phyloP scores from a whole-genome alignment of 2,797 vertebrate species.

The Halcyon chelicuti region DNA sequence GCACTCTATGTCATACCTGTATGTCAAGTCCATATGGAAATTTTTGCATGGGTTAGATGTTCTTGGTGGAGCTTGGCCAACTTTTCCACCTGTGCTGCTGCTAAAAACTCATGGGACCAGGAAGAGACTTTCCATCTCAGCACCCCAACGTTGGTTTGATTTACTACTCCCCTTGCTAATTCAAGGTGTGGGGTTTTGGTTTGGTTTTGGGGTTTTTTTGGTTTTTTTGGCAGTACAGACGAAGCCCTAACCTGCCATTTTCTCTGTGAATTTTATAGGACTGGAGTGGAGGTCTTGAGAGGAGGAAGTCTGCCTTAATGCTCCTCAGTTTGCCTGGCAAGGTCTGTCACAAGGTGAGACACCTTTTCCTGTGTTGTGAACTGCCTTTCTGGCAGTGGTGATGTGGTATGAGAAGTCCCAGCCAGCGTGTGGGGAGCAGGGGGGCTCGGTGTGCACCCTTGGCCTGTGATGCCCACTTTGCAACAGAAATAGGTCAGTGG shows the following conservation, averaged over 20 bases:
- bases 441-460: neutral
- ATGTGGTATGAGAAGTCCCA: neutral
- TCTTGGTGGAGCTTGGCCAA: neutral
- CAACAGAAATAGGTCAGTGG: neutral
- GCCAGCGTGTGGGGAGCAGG: neutral
- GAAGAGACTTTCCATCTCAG: neutral
- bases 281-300: neutral
- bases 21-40: accelerated
- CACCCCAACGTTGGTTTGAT: accelerated
- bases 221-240: neutral
- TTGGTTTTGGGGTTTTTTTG: neutral
- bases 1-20: neutral
- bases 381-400: neutral
- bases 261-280: neutral
- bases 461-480: neutral
- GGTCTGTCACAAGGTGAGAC: neutral
- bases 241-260: neutral
- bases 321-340: neutral
- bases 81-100: neutral
- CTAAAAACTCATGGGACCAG: neutral
- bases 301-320: neutral
- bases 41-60: neutral
- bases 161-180: neutral
- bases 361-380: neutral
- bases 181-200: neutral